Conservation (phyloP, 2,888 invertebrate species). For the Orthosia gracilis region DNA sequence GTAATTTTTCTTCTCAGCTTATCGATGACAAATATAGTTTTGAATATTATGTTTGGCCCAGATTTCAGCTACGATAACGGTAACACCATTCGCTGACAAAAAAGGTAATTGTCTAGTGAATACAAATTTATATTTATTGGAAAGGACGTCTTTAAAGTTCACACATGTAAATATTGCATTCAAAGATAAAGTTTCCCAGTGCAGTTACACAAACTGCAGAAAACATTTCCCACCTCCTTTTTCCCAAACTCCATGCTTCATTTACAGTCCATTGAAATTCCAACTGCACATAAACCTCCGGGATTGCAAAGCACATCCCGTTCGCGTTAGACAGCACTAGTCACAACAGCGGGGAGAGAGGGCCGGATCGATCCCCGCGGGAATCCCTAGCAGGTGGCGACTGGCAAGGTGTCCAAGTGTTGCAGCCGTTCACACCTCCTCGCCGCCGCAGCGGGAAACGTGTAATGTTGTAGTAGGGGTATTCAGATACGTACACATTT, state of each 20-base stretch:
- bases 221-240: constrained; percentile 24
- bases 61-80: too few relatives aligned
- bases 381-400: constrained; percentile 71
- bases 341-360: constrained; percentile 56
- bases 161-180: background rate
- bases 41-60: too few relatives aligned
- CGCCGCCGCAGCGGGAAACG: constrained; percentile 37
- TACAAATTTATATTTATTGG: too few relatives aligned
- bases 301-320: constrained; percentile 37
- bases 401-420: constrained; percentile 66
- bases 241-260: constrained; percentile 30
- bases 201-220: constrained; percentile 1
- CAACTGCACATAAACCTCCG: constrained; percentile 40
- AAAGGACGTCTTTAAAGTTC: background rate
- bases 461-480: constrained; percentile 6
- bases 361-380: constrained; percentile 71
- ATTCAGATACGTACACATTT: constrained; percentile 30
- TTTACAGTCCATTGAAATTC: constrained; percentile 48
- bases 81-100: too few relatives aligned
- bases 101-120: too few relatives aligned
- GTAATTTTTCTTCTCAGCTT: too few relatives aligned
- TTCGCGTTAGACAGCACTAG: constrained; percentile 48
- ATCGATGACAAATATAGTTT: too few relatives aligned
- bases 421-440: constrained; percentile 61
- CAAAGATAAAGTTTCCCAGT: background rate